Conservation (phyloP, 2,888 invertebrate species). For the Cremastinae sp. region DNA sequence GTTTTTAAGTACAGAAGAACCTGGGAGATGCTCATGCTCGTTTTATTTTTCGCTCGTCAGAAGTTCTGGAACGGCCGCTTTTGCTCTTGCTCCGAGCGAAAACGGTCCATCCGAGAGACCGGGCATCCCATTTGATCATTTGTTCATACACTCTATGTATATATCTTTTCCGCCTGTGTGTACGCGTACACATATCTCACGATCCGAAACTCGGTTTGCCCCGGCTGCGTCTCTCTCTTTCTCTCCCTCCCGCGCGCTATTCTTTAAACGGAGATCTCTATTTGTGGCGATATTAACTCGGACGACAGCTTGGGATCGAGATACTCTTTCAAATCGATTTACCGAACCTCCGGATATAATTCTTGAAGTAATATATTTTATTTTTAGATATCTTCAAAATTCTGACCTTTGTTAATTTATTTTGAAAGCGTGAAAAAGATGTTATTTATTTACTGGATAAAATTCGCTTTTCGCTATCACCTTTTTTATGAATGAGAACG, state of each 20-base stretch:
- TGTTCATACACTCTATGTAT: not conserved
- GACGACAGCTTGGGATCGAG: conserved; percentile 53
- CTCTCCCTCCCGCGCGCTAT: no score
- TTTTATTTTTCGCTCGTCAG: conserved; percentile 33
- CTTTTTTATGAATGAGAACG: no score
- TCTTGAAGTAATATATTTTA: no score
- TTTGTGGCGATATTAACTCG: conserved; percentile 28
- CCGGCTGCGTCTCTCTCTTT: no score
- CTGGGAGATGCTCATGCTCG: conserved; percentile 14
- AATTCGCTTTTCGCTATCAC: no score
- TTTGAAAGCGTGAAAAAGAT: no score
- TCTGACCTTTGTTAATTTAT: no score
- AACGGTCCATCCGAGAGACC: conserved; percentile 24
- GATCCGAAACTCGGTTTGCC: conserved; percentile 22
- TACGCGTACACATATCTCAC: conserved; percentile 36
- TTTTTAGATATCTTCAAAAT: no score
- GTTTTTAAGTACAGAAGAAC: not conserved
- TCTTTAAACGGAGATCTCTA: conserved; percentile 26
- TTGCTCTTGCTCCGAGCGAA: conserved; percentile 11
- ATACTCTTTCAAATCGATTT: conserved; percentile 28
- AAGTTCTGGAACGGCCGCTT: conserved; percentile 23
- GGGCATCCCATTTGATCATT: conserved; percentile 45
- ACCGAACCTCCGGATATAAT: no score
- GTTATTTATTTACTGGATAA: no score
- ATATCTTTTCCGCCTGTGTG: conserved; percentile 6